Percentiles rank a stretch among this genome's conserved stretches.
Evolutionary conservation across 35 echinoderm and acorn worm genomes (phyloP).

Genomic region (Ophiothrix spiculata): DNA sequence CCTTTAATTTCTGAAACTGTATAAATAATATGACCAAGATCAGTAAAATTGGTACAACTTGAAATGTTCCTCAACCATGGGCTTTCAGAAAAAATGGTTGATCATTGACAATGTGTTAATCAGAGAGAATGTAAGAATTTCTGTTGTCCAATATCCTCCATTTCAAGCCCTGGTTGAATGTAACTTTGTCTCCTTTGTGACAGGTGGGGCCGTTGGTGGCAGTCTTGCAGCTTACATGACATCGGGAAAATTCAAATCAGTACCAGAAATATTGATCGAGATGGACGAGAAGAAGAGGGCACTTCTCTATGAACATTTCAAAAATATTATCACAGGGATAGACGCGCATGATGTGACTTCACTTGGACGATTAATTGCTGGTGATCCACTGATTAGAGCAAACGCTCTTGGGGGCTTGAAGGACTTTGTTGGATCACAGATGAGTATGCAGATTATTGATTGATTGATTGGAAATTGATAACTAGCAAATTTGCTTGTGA

Average conservation of each 20-base stretch:
- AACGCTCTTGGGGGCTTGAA: conserved; percentile 56
- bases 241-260: conserved; percentile 73
- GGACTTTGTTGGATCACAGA: conserved; percentile 40
- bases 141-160: too few species aligned
- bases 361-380: conserved; percentile 48
- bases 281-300: conserved; percentile 55
- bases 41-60: too few species aligned
- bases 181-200: conserved; percentile 34
- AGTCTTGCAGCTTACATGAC: conserved; percentile 68
- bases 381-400: conserved; percentile 28
- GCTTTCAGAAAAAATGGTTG: too few species aligned
- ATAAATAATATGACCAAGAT: too few species aligned
- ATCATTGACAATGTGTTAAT: too few species aligned
- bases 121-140: too few species aligned
- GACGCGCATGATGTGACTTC: conserved; percentile 67
- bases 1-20: too few species aligned
- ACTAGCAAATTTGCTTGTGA: too few species aligned
- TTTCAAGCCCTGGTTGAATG: too few species aligned
- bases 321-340: conserved; percentile 44
- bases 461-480: conserved; percentile 17
- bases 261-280: conserved; percentile 61
- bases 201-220: conserved; percentile 86
- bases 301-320: conserved; percentile 56
- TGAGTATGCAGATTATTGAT: conserved; percentile 75
- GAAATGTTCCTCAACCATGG: too few species aligned